These are phyloP conservation scores for Grus americana DNA, from an alignment of 2,113 vertebrate genomes.

Conservation along the genomic window DNA sequence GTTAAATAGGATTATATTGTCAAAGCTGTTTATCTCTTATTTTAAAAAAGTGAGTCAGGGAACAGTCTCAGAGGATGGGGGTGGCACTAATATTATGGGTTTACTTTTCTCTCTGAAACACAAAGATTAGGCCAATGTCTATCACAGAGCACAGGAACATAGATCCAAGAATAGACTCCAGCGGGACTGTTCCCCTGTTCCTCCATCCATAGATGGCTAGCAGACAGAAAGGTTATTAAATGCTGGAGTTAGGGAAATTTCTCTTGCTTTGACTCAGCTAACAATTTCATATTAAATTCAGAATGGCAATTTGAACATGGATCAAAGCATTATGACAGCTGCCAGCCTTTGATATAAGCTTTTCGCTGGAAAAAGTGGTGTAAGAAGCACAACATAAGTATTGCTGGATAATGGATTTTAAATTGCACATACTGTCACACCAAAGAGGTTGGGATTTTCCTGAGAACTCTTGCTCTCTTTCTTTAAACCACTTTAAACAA, in stretches of 20 bases:
- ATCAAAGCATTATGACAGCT: slow-evolving; percentile 58
- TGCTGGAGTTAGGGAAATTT: neutral
- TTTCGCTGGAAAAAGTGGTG: neutral
- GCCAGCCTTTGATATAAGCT: neutral
- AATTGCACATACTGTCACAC: neutral
- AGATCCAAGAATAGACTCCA: neutral
- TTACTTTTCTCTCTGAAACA: neutral
- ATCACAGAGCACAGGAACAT: neutral
- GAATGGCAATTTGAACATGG: neutral
- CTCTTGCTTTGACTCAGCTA: neutral
- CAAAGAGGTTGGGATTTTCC: neutral
- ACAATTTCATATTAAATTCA: neutral
- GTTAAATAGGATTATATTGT: neutral
- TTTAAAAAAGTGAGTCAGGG: neutral
- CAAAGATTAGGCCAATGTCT: neutral
- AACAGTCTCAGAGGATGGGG: neutral
- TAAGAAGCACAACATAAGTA: neutral
- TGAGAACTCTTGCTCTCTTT: neutral
- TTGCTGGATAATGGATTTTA: slow-evolving; percentile 36
- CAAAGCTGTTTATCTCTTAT: neutral
- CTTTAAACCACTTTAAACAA: neutral
- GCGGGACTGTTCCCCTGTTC: neutral
- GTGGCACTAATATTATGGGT: neutral
- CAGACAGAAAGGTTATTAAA: neutral
- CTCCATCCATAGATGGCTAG: neutral